Evolutionary conservation across 2,888 invertebrate species (phyloP).

Genomic region (Dynastes maya): DNA sequence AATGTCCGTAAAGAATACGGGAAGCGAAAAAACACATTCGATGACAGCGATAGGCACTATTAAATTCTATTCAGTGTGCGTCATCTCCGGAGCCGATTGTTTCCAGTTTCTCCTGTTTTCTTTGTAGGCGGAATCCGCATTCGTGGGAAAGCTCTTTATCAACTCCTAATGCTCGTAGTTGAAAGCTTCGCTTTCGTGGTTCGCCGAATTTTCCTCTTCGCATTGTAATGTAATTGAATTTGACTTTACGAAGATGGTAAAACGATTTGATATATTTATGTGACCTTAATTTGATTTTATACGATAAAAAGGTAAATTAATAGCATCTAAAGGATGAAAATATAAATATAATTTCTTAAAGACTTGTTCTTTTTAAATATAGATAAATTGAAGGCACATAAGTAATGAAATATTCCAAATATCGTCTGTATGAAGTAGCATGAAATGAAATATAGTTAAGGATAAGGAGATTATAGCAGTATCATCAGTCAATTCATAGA

Average conservation of each 20-base stretch:
- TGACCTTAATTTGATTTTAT: no score
- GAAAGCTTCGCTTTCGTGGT: slow-evolving; percentile 16
- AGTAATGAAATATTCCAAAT: no score
- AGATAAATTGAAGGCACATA: no score
- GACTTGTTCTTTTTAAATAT: no score
- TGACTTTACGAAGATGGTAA: background rate
- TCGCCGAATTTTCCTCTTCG: background rate
- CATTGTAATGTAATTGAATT: background rate
- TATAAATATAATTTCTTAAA: no score
- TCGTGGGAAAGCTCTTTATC: background rate
- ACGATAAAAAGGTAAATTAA: no score
- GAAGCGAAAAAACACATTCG: background rate
- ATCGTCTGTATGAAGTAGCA: no score
- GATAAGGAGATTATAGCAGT: no score
- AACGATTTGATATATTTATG: no score
- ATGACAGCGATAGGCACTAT: background rate
- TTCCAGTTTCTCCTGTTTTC: background rate
- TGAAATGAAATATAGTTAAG: no score
- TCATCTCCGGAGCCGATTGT: slow-evolving; percentile 4
- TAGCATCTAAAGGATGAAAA: no score
- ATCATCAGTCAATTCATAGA: no score
- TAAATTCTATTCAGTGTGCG: background rate
- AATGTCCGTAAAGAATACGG: background rate
- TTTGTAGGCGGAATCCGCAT: slow-evolving; percentile 8
- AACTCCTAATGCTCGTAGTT: slow-evolving; percentile 2